Evolutionary conservation across 2,113 vertebrate species (phyloP), one percentile per base, ranked within the genome.

Genomic region (Mesoclemmys tuberculata): DNA sequence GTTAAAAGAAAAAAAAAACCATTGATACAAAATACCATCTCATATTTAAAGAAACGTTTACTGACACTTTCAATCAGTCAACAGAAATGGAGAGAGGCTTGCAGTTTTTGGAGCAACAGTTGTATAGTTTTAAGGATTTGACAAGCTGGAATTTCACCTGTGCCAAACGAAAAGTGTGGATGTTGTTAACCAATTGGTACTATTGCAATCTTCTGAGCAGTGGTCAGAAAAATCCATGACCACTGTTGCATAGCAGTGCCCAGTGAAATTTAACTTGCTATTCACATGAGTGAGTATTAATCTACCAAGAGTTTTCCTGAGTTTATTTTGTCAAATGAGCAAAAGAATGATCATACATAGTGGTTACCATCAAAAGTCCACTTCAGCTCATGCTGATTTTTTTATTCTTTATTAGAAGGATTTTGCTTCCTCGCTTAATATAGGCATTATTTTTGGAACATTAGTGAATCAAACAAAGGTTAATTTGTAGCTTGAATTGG

Each of bases 291-390:
- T 44, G 38, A 93, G 77, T 79, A 94, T 83, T 97, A 96, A 91
- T 97, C 84, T 92, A 97, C 96, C 96, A 97, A 95, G 97, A 95
- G 95, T 93, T 91, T 96, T 85, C 82, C 92, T 92, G 90, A 48
- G 46, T 95, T 97, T 92, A 56, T 75, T 92, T 96, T 93, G 74
- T 95, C 3, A 58, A 61, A 51, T 75, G 79, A 87, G 93, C 87
- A 96, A 89, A 92, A 95, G 88, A 61, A 29, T 93, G 79, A 68
- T 95, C 94, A 95, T 97, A n/a, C n/a, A 92, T 95, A 74, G 49
- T 11, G 92, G 21, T 90, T 95, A 81, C 80, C 79, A 82, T 29
- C 85, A 97, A 94, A 91, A 94, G 51, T 90, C 82, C 82, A 78
- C 56, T 78, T 97, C 49, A 82, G 87, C 87, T 97, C 93, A 85